Evolutionary conservation across 2,797 vertebrate species (phyloP), one percentile per base, ranked within the genome.

Genomic region (Eremophila alpestris): DNA sequence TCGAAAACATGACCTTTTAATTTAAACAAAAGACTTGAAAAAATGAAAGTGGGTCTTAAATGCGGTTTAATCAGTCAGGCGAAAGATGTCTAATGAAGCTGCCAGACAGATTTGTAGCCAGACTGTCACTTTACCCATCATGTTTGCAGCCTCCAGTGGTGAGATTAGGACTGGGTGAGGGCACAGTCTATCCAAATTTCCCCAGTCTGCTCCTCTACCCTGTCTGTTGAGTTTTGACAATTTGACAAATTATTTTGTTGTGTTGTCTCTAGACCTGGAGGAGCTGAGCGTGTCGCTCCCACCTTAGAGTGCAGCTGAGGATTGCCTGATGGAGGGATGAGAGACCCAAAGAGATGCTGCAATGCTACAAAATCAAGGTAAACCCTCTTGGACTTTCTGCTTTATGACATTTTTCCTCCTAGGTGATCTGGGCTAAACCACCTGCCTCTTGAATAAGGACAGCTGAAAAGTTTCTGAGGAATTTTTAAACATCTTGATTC

Each of bases 21-120:
- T 97, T 97, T 97, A 97, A 97, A 97, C 97, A 97, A 97, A 97
- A 97, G 97, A 15, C 93, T 96, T 76, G 90, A 91, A 95, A 97
- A 96, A 97, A 95, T 97, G 96, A 96, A 95, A 97, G 95, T 94
- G 86, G 82, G 74, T 94, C 96, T 97, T 97, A 97, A 97, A 97
- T 81, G 90, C 93, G 97, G 97, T 97, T 97, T 96, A 98, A 97
- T 97, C 97, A 97, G 93, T 96, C 95, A 95, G 96, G 96, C 90
- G 86, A 97, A 97, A 97, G 97, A 96, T 93, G 95, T 94, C 95
- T 96, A 95, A 97, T 94, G 97, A 97, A 97, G 97, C 97, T 96
- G 97, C 97, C 97, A 98, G 98, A 96, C 97, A 77, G 96, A 95
- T 97, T 96, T 97, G 95, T 83, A 90, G 96, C 90, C 96, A 95